These are phyloP conservation scores for Brachystomella parvula DNA, from an alignment of 1,140 invertebrate species.

Conservation along the genomic window DNA sequence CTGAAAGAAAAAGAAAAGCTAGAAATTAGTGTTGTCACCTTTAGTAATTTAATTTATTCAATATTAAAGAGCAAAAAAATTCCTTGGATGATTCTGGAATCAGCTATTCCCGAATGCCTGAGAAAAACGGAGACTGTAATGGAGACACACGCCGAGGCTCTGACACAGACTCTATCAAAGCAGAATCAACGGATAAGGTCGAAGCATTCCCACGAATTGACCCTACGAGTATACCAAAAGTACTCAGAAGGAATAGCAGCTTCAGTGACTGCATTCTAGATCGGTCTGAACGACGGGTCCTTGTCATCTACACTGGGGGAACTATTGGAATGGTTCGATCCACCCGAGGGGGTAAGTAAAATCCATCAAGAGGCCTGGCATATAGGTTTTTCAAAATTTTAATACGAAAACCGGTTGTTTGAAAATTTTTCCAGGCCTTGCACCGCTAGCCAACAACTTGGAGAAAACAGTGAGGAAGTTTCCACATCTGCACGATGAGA, in stretches of 20 bases:
- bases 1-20: too few relatives aligned
- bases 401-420: neutral
- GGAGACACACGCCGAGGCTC: too few relatives aligned
- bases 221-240: conserved; percentile 18
- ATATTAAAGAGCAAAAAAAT: too few relatives aligned
- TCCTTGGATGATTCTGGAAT: too few relatives aligned
- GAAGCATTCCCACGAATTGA: conserved; percentile 6
- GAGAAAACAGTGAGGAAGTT: conserved; percentile 44
- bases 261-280: conserved; percentile 26
- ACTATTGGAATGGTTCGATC: conserved; percentile 81
- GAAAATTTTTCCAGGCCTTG: conserved; percentile 43
- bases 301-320: conserved; percentile 78
- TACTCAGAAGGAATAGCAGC: conserved; percentile 22
- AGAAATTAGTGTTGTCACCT: too few relatives aligned
- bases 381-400: neutral
- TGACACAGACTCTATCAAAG: too few relatives aligned
- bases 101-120: too few relatives aligned
- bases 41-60: too few relatives aligned
- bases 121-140: too few relatives aligned
- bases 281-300: conserved; percentile 51
- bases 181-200: neutral
- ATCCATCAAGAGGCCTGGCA: neutral
- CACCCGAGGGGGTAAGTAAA: conserved; percentile 55
- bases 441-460: conserved; percentile 45
- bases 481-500: conserved; percentile 57